These are phyloP conservation scores for Scrobipalpa costella DNA, from an alignment of 2,888 invertebrate species.

Conservation along the genomic window DNA sequence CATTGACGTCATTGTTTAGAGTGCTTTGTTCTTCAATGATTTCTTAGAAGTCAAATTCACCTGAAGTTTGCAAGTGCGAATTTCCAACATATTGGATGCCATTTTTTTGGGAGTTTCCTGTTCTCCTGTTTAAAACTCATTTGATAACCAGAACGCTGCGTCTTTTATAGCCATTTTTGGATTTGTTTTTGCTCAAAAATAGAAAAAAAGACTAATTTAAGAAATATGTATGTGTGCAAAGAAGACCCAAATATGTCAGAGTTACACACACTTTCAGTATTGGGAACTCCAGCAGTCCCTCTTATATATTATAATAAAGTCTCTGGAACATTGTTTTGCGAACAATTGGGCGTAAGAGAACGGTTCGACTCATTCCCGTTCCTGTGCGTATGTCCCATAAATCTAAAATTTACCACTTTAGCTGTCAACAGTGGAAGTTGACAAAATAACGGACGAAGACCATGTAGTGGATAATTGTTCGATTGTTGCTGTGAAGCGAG, in stretches of 20 bases:
- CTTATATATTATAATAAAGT: conserved; percentile 1
- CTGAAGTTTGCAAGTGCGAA: conserved; percentile 2
- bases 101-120: not conserved
- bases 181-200: too few relatives aligned
- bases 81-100: not conserved
- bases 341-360: conserved; percentile 12
- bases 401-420: conserved; percentile 64
- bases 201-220: too few relatives aligned
- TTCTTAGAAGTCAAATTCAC: conserved; percentile 6
- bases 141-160: too few relatives aligned
- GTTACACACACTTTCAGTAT: not conserved
- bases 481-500: conserved; percentile 51
- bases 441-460: conserved; percentile 66
- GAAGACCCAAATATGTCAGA: too few relatives aligned
- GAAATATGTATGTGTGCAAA: too few relatives aligned
- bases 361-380: conserved; percentile 25
- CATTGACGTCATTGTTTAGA: conserved; percentile 40
- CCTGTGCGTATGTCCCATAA: conserved; percentile 49
- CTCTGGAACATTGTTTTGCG: not conserved
- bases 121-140: not conserved
- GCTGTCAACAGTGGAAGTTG: conserved; percentile 59
- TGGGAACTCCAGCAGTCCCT: not conserved
- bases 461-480: conserved; percentile 57
- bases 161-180: too few relatives aligned
- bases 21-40: conserved; percentile 14